Base-by-base conservation (phyloP, 2,797 vertebrate genomes). In the Eulemur rubriventer region DNA sequence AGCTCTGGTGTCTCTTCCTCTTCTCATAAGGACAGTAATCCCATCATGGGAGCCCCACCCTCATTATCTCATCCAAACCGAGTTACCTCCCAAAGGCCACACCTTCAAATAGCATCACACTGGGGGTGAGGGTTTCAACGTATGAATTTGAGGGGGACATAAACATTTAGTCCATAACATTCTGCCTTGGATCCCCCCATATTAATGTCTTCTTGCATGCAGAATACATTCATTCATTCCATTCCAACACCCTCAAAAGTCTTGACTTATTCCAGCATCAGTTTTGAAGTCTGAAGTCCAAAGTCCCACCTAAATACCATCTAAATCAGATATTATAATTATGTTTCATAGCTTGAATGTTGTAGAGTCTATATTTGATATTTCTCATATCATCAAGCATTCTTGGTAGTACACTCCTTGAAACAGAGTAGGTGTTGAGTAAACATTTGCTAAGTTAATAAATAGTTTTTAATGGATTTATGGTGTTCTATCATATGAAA, bases 401-500 rank as follows among this genome's bases (percentile, higher is more conserved):
- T 92, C 38, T 81, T 94, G 38, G 35, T 18, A 89, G 26, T 52
- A 48, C 2, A 76, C 57, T 41, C 20, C 46, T n/a, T 85, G 48
- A n/a, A 59, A 76, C n/a, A 89, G 20, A 94, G 24, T 13, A 59
- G 6, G 20, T 38, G 7, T 55, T 75, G 28, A 46, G n/a, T 82
- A 81, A 92, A 70, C 83, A 75, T 94, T 80, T 87, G 38, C 22
- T 75, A 30, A 92, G 75, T 87, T 82, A 87, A 70, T 26, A 73
- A 57, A 63, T 35, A 43, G 69, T 57, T 69, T 96, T 91, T 59
- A 87, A 65, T 93, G 57, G n/a, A 24, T 95, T 69, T 50, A 35
- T 80, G 72, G 38, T 86, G 57, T 89, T 59, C 14, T 57, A 38
- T 85, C 48, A 50, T 48, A 67, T 90, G 46, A 79, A 92, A 95